These are phyloP conservation scores for Spongilla lacustris DNA, from an alignment of 37 sponge, comb jelly and placozoan species.

Conservation along the genomic window DNA sequence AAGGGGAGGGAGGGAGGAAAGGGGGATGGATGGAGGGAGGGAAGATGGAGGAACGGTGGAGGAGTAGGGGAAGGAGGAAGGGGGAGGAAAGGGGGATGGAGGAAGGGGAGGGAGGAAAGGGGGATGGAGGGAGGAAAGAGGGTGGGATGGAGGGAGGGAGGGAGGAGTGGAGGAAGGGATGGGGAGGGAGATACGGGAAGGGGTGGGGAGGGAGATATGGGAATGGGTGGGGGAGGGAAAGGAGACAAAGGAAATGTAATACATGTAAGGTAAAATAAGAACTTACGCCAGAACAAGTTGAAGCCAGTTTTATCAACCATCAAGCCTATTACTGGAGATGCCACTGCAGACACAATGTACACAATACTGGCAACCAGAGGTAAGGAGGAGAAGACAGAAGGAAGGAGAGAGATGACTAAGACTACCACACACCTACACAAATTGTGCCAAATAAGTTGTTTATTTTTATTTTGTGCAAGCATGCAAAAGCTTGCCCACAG, in stretches of 20 bases:
- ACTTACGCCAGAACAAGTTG: constrained; percentile 91
- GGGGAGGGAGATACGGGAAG: constrained; percentile 80
- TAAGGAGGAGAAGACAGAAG: not conserved
- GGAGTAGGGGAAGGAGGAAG: not conserved
- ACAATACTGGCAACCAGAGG: constrained; percentile 77
- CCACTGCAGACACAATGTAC: constrained; percentile 86
- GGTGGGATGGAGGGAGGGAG: not conserved
- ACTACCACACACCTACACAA: not conserved
- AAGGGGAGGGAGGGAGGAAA: not conserved
- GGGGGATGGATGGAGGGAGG: not conserved
- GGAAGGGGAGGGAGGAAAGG: not conserved
- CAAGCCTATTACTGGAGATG: constrained; percentile 86
- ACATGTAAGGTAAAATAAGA: not conserved
- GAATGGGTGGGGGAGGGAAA: too few relatives aligned
- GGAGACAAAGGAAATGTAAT: not conserved
- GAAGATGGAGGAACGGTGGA: too few relatives aligned
- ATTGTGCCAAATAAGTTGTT: too few relatives aligned
- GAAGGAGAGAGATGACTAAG: too few relatives aligned
- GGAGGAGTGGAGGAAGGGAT: not conserved
- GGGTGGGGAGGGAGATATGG: not conserved
- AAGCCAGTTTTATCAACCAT: constrained; percentile 89
- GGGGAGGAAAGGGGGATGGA: not conserved
- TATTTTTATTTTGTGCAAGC: too few relatives aligned
- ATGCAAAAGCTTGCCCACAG: not conserved
- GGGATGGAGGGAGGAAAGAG: not conserved